Evolutionary conservation across 2,113 vertebrate species (phyloP), one percentile per base, ranked within the genome.

Genomic region (Cacatua alba): DNA sequence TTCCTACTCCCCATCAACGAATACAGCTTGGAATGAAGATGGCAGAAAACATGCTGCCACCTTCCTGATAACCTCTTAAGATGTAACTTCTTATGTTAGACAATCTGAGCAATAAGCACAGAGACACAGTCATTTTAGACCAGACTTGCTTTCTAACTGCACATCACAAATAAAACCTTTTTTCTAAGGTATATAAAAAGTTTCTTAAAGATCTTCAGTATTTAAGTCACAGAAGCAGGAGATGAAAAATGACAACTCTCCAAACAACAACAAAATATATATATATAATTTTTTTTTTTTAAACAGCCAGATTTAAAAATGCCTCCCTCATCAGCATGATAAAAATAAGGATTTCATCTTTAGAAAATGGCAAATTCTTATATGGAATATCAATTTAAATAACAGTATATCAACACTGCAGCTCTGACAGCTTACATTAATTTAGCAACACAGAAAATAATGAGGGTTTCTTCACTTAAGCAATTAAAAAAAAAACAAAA

Each of bases 401-500:
- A 78, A 75, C 44, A 57, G 65, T 43, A 48, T 82, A 82, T 63
- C 37, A 92, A 92, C 87, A 91, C 23, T 35, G 43, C 48, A 71
- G 49, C 26, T 69, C 62, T 96, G 93, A 95, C 77, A 95, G 65
- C 19, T 92, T 90, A 35, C 57, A 60, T 92, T 94, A 94, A 94
- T 95, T 91, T 82, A 95, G 44, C 63, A 94, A 86, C 82, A 83
- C 67, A 44, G 85, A 94, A 97, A 97, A 97, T 88, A 97, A 97
- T 93, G 94, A 92, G 88, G 60, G 69, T 96, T 96, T 92, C 92
- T 92, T 94, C 95, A 89, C 93, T 97, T 95, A 60, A 41, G 21
- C 37, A 79, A 97, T 96, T 97, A 97, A 96, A 94, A 96, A 86
- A 26, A 97, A 39, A 39, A 10, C 39, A 39, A 97, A 95, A 96